These are phyloP conservation scores for Coenobita brevimanus DNA, from an alignment of 1,140 invertebrate species.

Conservation along the genomic window DNA sequence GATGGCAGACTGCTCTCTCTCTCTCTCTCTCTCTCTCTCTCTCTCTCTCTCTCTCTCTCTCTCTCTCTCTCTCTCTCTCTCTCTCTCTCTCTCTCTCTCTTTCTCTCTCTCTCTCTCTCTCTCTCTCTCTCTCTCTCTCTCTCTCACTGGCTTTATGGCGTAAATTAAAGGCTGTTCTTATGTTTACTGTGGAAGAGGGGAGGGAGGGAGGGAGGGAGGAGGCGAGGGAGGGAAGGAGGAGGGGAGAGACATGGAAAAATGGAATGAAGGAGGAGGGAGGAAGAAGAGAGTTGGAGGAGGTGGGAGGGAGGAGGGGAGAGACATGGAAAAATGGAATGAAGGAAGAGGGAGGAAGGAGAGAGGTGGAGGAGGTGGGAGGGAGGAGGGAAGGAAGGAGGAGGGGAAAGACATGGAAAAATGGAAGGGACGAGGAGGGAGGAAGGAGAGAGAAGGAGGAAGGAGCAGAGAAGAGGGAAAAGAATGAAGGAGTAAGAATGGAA, in stretches of 20 bases:
- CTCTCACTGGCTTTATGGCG: not conserved
- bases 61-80: not conserved
- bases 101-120: not conserved
- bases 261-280: not conserved
- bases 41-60: conserved; percentile 21
- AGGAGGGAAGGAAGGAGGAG: not conserved
- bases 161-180: no score
- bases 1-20: not conserved
- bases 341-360: not conserved
- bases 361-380: not conserved
- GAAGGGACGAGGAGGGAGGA: not conserved
- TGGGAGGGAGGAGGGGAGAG: not conserved
- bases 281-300: not conserved
- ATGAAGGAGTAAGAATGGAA: not conserved
- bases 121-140: not conserved
- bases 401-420: not conserved
- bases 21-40: conserved; percentile 15
- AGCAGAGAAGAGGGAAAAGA: not conserved
- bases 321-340: not conserved
- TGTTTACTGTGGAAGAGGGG: not conserved
- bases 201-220: not conserved
- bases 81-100: not conserved
- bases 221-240: not conserved
- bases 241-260: not conserved
- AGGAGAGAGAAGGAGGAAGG: not conserved